phyloP scores from a whole-genome alignment of 2,888 invertebrate species.

The Pseudococcus longispinus region DNA sequence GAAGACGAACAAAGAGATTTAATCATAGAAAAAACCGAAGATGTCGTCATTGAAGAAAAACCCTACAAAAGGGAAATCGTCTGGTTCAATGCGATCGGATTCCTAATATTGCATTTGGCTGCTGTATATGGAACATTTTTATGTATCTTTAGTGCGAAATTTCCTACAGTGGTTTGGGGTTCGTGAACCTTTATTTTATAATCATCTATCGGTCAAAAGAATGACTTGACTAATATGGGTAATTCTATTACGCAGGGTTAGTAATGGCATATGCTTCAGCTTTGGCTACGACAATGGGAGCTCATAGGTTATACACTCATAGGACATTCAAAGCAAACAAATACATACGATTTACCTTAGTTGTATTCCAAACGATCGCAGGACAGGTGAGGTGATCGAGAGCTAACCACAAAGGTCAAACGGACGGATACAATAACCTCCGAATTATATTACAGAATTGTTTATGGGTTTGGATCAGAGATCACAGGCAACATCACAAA shows the following conservation, averaged over 20 bases:
- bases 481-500: conserved; percentile 83
- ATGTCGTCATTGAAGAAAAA: conserved; percentile 31
- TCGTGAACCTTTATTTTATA: conserved; percentile 61
- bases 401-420: not conserved
- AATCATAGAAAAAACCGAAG: conserved; percentile 14
- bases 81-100: conserved; percentile 71
- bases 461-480: conserved; percentile 78
- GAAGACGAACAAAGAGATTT: not conserved
- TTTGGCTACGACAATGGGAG: conserved; percentile 69
- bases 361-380: conserved; percentile 74
- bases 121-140: conserved; percentile 65
- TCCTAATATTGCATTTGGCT: conserved; percentile 67
- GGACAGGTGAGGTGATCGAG: conserved; percentile 72
- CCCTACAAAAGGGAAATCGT: conserved; percentile 63
- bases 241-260: conserved; percentile 48
- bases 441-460: conserved; percentile 68
- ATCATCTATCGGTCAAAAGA: not conserved
- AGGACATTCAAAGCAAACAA: conserved; percentile 77
- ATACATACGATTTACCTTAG: conserved; percentile 69
- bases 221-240: not conserved
- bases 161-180: conserved; percentile 63
- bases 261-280: conserved; percentile 58
- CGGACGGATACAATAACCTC: not conserved
- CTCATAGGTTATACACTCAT: conserved; percentile 82
- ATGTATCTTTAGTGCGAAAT: conserved; percentile 61